Base-by-base conservation (phyloP, 2,888 invertebrate species). In the Oxyscelio sp. region DNA sequence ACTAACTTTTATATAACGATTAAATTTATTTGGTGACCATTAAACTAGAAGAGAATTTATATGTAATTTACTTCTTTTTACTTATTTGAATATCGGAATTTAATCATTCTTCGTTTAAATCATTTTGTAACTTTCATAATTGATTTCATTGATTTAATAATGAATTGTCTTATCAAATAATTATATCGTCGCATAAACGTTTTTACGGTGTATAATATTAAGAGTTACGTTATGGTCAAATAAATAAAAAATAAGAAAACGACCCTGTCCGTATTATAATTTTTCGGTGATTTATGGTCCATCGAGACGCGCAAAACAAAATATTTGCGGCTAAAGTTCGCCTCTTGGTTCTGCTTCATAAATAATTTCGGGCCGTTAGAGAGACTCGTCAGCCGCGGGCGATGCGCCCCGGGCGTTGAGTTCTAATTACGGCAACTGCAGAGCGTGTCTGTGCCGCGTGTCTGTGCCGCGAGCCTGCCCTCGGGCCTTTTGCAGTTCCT, bases 351-450 rank as follows among this genome's bases (percentile, higher is more conserved):
- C 90, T 88, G 88, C 90, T 93, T 93, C 93, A 92, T 93, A 93
- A 94, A 94, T 94, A 94, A 94, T 94, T 94, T 94, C 89, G 93
- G 93, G 92, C 92, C 92, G 91, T 91, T 63, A 82, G 92, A 79
- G 85, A 79, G 85, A 88, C 93, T 93, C 91, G 93, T 92, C 92
- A 91, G 93, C 94, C 92, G 70, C 80, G 83, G 91, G 94, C 91
- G 63, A 83, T 77, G 31, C 86, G 91, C 93, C 89, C 75, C 80
- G 61, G 92, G 94, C 92, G 89, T 91, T 92, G 90, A 91, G 93
- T 94, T 94, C 94, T 94, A 94, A 94, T 94, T 94, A 94, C 93
- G 93, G 92, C 91, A 90, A 93, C 92, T 92, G 92, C 92, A 90
- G 91, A 92, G 88, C 89, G 88, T 90, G 89, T 91, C 91, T 91